Base-by-base conservation (phyloP, 2,113 vertebrate species). In the Sisor rabdophorus region DNA sequence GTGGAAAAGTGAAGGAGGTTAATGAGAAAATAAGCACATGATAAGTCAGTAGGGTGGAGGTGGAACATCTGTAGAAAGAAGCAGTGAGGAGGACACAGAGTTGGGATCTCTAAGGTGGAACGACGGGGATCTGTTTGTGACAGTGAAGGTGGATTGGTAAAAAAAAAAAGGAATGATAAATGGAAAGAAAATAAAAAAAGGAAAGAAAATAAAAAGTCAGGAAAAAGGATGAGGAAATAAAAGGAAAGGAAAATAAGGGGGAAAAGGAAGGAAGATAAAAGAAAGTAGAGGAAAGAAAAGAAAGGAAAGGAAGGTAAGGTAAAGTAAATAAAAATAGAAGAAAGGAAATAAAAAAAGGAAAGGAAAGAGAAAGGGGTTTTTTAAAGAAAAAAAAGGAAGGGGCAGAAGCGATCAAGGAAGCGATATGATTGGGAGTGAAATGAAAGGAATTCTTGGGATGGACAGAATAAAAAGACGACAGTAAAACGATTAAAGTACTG, bases 1-100 rank as follows among this genome's bases (percentile, higher is more conserved):
- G 65, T 53, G 19, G 24, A 53, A 15, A 28, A 60, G 55, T 40
- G 20, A 48, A 60, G 53, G 69, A 55, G 59, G 54, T 53, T 72
- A 69, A 77, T 17, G 55, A 73, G 30, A 15, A 73, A 76, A 77
- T 70, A 28, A 77, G 56, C 80, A 78, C 80, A 78, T 76, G 69
- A 20, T 55, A 72, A 60, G 52, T 59, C 48, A 50, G 67, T 54
- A 22, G 55, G 61, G 54, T 78, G 75, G 54, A 60, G 69, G 17
- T 53, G 60, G 56, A 74, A 74, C 80, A 81, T 81, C 80, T 81
- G 79, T 52, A 68, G 20, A 53, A 40, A 67, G 26, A 48, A 19
- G 3, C 12, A 19, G 75, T 60, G 64, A 55, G 60, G 61, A 40
- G 59, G 75, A 63, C 19, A 24, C 71, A 19, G 47, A 7, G 36